Evolutionary conservation across 2,888 invertebrate species (phyloP).

Genomic region (Alviniconcha strummeri): DNA sequence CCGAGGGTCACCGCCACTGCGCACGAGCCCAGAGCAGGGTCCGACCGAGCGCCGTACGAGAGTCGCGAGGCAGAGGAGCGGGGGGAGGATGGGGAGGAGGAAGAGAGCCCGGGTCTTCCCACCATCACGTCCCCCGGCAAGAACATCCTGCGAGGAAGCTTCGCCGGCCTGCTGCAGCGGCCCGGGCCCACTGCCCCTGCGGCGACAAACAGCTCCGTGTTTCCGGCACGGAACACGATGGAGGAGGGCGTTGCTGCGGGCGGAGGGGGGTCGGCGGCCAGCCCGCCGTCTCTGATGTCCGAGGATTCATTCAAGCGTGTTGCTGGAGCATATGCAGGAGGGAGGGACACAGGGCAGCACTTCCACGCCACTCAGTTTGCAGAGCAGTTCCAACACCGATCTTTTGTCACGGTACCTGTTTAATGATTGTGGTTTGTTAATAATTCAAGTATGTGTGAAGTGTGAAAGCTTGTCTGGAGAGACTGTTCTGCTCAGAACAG

Average conservation of each 20-base stretch:
- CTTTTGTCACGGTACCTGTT: slow-evolving; percentile 5
- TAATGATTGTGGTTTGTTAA: no score
- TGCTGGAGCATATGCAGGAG: slow-evolving; percentile 6
- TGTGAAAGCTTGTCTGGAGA: no score
- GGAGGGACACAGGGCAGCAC: neutral
- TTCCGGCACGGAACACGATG: no score
- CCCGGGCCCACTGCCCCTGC: neutral
- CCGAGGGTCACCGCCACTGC: neutral
- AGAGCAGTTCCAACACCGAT: slow-evolving; percentile 22
- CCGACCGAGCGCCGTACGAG: neutral
- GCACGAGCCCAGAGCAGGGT: neutral
- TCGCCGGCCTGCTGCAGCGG: slow-evolving; percentile 19
- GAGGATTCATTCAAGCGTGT: neutral
- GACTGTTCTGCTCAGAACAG: no score
- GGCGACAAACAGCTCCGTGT: no score
- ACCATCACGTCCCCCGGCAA: slow-evolving; percentile 13
- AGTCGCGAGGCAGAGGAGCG: neutral
- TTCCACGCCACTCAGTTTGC: neutral
- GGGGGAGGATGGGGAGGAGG: neutral
- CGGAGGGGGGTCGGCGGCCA: neutral
- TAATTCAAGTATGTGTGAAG: no score
- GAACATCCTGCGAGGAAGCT: slow-evolving; percentile 7
- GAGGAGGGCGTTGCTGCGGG: neutral
- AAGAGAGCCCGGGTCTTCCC: neutral
- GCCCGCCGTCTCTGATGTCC: neutral